phyloP scores from a whole-genome alignment of 2,797 vertebrate genomes.

The Tarsius wallacei region DNA sequence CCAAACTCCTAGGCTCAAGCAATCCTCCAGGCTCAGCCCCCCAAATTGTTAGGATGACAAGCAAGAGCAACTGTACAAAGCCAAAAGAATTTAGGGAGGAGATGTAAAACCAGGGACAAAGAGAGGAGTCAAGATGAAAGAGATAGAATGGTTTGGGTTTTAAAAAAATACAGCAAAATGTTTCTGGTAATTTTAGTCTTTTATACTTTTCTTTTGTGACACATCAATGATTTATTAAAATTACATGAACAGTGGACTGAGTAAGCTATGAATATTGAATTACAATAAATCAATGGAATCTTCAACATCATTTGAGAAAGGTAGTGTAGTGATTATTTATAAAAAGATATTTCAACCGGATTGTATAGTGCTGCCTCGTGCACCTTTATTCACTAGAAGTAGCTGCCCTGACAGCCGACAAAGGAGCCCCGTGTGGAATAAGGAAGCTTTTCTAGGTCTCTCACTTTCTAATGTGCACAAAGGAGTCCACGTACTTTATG shows the following conservation, averaged over 20 bases:
- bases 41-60: too few relatives aligned
- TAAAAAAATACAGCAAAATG: background rate
- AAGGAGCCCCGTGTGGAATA: background rate
- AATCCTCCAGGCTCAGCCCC: too few relatives aligned
- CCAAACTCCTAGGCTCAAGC: too few relatives aligned
- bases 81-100: background rate
- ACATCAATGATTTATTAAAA: slow-evolving; percentile 27
- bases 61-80: too few relatives aligned
- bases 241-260: background rate
- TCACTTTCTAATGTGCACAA: background rate
- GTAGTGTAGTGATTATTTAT: background rate
- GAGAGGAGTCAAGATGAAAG: background rate
- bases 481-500: too few relatives aligned
- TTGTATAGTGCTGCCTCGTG: background rate
- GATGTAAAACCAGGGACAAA: background rate
- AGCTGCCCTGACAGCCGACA: background rate
- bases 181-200: slow-evolving; percentile 67
- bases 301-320: slow-evolving; percentile 20
- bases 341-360: background rate
- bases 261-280: slow-evolving; percentile 20
- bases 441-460: background rate
- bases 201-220: background rate
- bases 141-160: background rate
- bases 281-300: background rate
- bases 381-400: background rate